A percentile compares a stretch with the other conserved stretches of the same genome.
phyloP scores from a whole-genome alignment of 2,888 invertebrate genomes.

The Acanthosepion esculentum region DNA sequence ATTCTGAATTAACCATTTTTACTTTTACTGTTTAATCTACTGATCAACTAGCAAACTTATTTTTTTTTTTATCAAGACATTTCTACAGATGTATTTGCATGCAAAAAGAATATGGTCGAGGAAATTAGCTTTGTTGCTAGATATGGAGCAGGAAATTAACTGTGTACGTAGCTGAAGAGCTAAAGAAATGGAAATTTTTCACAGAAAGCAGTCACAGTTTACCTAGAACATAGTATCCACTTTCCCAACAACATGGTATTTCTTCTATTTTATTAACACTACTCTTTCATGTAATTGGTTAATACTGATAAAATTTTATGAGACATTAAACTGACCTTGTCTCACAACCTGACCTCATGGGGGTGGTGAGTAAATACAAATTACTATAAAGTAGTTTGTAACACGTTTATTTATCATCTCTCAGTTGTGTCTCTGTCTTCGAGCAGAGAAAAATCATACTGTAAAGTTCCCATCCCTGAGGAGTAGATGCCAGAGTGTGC shows the following conservation, averaged over 20 bases:
- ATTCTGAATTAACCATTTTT: too few relatives aligned
- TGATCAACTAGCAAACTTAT: background rate
- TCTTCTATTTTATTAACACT: background rate
- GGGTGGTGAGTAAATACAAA: too few relatives aligned
- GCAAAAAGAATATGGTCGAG: background rate
- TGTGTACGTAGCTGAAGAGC: background rate
- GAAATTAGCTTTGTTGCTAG: background rate
- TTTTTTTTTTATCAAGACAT: background rate
- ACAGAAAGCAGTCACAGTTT: background rate
- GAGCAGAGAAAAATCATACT: too few relatives aligned
- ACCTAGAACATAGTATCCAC: background rate
- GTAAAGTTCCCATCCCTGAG: too few relatives aligned
- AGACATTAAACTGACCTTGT: too few relatives aligned
- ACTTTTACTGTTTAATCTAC: too few relatives aligned
- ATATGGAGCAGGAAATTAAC: background rate
- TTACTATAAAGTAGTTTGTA: too few relatives aligned
- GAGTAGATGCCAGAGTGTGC: too few relatives aligned
- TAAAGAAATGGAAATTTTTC: background rate
- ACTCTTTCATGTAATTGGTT: background rate
- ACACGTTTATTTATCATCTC: too few relatives aligned
- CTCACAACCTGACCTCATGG: too few relatives aligned
- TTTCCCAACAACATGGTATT: background rate
- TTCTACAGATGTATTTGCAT: background rate
- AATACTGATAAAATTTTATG: background rate
- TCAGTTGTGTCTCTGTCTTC: too few relatives aligned